These are phyloP conservation scores for Dufourea novaeangliae DNA, from an alignment of 1,140 invertebrate species.

Conservation along the genomic window DNA sequence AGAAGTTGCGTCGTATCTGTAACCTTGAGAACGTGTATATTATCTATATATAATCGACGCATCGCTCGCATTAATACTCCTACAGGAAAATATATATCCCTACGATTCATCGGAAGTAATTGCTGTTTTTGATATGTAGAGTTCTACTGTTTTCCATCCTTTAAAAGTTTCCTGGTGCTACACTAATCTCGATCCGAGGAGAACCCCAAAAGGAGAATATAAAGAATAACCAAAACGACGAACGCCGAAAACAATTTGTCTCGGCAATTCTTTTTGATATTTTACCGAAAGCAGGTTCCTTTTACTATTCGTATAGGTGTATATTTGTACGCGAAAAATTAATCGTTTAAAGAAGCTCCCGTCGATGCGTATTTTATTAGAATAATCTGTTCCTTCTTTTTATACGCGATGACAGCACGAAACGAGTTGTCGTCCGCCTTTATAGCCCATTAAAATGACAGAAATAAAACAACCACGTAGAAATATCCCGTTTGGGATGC, in stretches of 20 bases:
- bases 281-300: no score
- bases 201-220: no score
- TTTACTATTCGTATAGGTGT: no score
- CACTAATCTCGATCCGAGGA: no score
- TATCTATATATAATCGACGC: no score
- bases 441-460: neutral
- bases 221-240: no score
- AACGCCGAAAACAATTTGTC: no score
- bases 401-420: neutral
- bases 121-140: no score
- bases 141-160: neutral
- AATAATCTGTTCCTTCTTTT: neutral
- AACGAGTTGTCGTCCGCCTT: neutral
- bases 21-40: neutral
- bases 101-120: neutral
- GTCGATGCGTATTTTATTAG: no score
- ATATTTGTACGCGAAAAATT: no score
- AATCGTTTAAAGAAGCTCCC: no score
- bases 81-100: neutral
- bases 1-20: neutral
- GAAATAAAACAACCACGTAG: neutral
- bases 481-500: neutral
- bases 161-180: neutral
- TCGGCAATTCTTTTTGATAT: no score
- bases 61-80: neutral